Evolutionary conservation across 1,140 invertebrate species (phyloP).

Genomic region (Saccostrea echinata): DNA sequence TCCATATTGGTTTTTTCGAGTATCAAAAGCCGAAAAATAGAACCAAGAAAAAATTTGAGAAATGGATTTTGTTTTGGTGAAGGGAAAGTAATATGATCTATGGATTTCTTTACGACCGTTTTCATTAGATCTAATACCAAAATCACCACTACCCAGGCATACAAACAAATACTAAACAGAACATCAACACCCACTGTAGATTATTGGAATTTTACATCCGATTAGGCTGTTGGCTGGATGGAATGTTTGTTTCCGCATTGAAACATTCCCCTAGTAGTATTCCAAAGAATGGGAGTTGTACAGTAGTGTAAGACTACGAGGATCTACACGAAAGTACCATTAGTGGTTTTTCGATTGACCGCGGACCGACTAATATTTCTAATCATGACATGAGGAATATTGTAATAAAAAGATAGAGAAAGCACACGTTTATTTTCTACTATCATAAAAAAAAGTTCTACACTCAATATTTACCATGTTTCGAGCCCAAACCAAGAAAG

Average conservation of each 20-base stretch:
- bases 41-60: neutral
- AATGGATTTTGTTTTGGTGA: neutral
- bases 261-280: neutral
- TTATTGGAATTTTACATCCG: slow-evolving; percentile 24
- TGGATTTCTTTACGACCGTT: neutral
- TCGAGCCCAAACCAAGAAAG: too few species aligned
- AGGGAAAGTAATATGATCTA: neutral
- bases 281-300: neutral
- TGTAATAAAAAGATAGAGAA: neutral
- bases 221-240: neutral
- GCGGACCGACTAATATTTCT: neutral
- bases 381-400: neutral
- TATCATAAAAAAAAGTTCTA: too few species aligned
- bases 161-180: neutral
- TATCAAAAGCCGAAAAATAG: neutral
- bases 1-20: neutral
- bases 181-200: slow-evolving; percentile 1
- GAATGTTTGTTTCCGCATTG: neutral
- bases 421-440: too few species aligned
- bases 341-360: neutral
- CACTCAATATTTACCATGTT: too few species aligned
- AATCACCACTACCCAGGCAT: neutral
- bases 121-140: neutral
- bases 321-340: neutral
- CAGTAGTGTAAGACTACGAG: neutral